Evolutionary conservation across 2,797 vertebrate species (phyloP).

Genomic region (Paratrypauchen microcephalus): DNA sequence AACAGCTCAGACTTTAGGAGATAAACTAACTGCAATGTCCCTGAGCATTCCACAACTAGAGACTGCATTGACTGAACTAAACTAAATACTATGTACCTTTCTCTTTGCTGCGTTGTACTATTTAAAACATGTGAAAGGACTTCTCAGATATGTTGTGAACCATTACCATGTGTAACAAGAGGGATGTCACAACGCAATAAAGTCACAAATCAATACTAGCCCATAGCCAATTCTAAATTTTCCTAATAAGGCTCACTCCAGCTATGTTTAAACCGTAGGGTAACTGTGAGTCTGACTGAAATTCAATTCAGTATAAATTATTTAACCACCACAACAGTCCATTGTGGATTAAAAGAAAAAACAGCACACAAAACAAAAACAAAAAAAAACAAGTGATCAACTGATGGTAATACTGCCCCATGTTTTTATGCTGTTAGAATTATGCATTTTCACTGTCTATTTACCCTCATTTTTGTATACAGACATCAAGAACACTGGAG

Average conservation of each 20-base stretch:
- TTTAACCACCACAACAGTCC: background rate
- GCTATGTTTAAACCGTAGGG: background rate
- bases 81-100: slow-evolving; percentile 6
- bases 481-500: slow-evolving; percentile 9
- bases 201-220: background rate
- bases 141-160: slow-evolving; percentile 6
- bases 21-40: slow-evolving; percentile 41
- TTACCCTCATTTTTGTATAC: background rate
- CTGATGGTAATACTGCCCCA: background rate
- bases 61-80: slow-evolving; percentile 38
- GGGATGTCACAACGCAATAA: background rate
- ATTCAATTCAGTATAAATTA: too few relatives aligned
- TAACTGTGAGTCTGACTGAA: too few relatives aligned
- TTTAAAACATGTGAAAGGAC: slow-evolving; percentile 16
- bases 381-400: background rate
- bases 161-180: slow-evolving; percentile 9
- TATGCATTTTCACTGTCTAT: background rate
- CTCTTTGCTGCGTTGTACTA: slow-evolving; percentile 21
- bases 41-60: slow-evolving; percentile 72
- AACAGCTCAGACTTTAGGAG: slow-evolving; percentile 72
- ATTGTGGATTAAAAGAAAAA: background rate
- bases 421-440: background rate
- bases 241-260: background rate
- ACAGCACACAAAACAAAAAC: background rate
- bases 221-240: too few relatives aligned